A percentile compares a stretch with the other conserved stretches of the same genome.
These are phyloP conservation scores for Meta bourneti DNA, from an alignment of 2,888 invertebrate genomes.

Conservation along the genomic window DNA sequence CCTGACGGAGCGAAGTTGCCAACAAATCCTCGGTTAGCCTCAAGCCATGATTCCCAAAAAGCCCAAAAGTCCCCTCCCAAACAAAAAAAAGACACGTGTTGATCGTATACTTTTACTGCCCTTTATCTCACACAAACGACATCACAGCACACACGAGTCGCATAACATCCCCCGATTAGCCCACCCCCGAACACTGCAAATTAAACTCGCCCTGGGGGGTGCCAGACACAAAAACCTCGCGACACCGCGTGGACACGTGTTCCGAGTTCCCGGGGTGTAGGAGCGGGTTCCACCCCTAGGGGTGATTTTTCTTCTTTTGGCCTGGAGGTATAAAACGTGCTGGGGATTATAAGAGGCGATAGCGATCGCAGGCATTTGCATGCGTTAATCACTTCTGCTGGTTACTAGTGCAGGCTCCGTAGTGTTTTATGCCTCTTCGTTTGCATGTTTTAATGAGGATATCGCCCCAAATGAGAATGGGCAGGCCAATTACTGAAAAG, in stretches of 20 bases:
- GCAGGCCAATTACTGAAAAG: background rate
- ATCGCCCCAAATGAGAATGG: background rate
- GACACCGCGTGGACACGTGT: conserved; percentile 27
- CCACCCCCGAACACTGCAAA: background rate
- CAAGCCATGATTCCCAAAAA: background rate
- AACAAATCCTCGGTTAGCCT: background rate
- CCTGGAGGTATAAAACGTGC: conserved; percentile 28
- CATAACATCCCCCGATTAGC: background rate
- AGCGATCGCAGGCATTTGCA: conserved; percentile 59
- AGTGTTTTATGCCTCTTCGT: conserved; percentile 42
- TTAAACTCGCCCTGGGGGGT: background rate
- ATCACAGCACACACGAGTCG: background rate
- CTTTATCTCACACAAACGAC: background rate
- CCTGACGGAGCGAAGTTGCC: no score
- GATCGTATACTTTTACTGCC: background rate
- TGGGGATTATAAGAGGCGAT: conserved; percentile 58
- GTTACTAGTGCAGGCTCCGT: no score
- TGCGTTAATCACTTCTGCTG: conserved; percentile 49
- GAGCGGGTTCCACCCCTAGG: background rate
- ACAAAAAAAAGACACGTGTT: background rate
- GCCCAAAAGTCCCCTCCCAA: background rate
- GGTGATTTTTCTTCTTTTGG: background rate
- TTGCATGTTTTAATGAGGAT: background rate
- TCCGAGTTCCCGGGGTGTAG: background rate
- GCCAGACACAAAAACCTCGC: background rate